Percentiles rank a stretch among this genome's conserved stretches.
Conservation (phyloP, 2,797 vertebrate genomes). For the Aplochiton taeniatus region DNA sequence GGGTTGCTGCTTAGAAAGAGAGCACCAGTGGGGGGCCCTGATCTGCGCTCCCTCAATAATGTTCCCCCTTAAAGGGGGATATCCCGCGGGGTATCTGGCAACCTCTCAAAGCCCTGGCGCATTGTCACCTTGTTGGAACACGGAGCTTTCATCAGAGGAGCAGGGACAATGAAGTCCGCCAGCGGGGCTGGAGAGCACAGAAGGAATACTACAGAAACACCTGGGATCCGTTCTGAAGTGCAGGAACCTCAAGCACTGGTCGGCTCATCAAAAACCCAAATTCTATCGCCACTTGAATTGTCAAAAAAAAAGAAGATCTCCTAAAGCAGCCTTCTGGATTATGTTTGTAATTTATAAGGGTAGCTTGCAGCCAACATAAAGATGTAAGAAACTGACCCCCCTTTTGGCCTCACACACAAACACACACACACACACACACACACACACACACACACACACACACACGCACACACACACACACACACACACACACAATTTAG, state of each 20-base stretch:
- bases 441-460: constrained; percentile 2
- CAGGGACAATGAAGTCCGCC: too few relatives aligned
- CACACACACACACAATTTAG: constrained; percentile 18
- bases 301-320: too few relatives aligned
- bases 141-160: constrained; percentile 9
- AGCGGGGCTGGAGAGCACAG: too few relatives aligned
- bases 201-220: too few relatives aligned
- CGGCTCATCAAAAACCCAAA: too few relatives aligned
- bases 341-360: too few relatives aligned
- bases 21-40: constrained; percentile 19
- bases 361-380: too few relatives aligned
- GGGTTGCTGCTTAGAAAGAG: constrained; percentile 33
- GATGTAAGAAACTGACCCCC: too few relatives aligned
- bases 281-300: too few relatives aligned
- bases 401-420: not conserved
- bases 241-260: too few relatives aligned
- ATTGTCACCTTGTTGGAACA: constrained; percentile 23
- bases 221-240: too few relatives aligned
- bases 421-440: constrained; percentile 2
- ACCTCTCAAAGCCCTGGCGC: constrained; percentile 12
- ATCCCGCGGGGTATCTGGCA: constrained; percentile 9
- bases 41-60: constrained; percentile 28
- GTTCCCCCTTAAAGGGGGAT: not conserved
- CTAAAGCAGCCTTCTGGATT: too few relatives aligned
- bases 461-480: constrained; percentile 10